Evolutionary conservation across 2,797 vertebrate genomes (phyloP).

Genomic region (Philypnodon macrostomus): DNA sequence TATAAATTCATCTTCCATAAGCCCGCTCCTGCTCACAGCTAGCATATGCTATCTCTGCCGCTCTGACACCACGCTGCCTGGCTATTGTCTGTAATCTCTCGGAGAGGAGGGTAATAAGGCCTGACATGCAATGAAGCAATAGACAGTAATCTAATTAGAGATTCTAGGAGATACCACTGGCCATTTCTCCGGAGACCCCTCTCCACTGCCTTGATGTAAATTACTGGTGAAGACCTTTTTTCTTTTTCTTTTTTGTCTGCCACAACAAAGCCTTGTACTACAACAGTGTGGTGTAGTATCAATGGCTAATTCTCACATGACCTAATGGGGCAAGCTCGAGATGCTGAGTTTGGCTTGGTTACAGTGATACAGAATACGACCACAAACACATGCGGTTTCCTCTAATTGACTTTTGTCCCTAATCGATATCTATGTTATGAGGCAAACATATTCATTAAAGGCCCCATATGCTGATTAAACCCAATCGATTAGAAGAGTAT

Average conservation of each 20-base stretch:
- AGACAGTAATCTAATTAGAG: slow-evolving; percentile 83
- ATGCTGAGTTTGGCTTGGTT: slow-evolving; percentile 31
- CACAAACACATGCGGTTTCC: slow-evolving; percentile 58
- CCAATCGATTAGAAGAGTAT: slow-evolving; percentile 73
- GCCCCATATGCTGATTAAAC: slow-evolving; percentile 79
- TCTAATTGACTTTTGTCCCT: slow-evolving; percentile 72
- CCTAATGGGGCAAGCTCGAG: slow-evolving; percentile 36
- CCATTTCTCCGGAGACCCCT: slow-evolving; percentile 69
- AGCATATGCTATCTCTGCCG: slow-evolving; percentile 43
- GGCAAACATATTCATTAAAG: slow-evolving; percentile 79
- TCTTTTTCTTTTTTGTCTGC: slow-evolving; percentile 72
- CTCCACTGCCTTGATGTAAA: slow-evolving; percentile 73
- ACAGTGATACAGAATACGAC: slow-evolving; percentile 50
- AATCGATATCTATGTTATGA: slow-evolving; percentile 77
- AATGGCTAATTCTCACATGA: slow-evolving; percentile 52
- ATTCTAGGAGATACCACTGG: slow-evolving; percentile 76
- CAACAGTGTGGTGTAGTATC: slow-evolving; percentile 18
- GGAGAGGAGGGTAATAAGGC: slow-evolving; percentile 77
- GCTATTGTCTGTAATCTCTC: slow-evolving; percentile 79
- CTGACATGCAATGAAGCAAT: slow-evolving; percentile 79
- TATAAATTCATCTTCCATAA: slow-evolving; percentile 56
- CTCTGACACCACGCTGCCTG: slow-evolving; percentile 49
- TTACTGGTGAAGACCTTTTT: slow-evolving; percentile 74
- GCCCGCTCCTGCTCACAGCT: slow-evolving; percentile 27
- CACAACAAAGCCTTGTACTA: slow-evolving; percentile 57